Evolutionary conservation across 2,113 vertebrate genomes (phyloP), one percentile per base, ranked within the genome.

Genomic region (Phaethon lepturus): DNA sequence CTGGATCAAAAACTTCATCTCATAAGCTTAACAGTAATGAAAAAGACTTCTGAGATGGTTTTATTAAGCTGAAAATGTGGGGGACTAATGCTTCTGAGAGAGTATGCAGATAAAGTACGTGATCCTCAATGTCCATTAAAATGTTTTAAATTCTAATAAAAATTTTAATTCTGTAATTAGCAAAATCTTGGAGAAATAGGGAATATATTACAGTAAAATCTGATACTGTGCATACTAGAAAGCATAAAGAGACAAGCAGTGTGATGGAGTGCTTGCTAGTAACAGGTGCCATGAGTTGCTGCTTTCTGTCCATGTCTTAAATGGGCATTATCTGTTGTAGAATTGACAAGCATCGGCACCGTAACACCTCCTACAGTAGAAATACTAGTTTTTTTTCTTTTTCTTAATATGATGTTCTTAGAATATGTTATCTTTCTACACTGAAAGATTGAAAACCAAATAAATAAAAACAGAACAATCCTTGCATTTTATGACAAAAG

Each of bases 21-120:
- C 4, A 1, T 24, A 35, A 72, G 24, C 8, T 1, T 49, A 38
- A 15, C 0, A 0, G 11, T 55, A 45, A 22, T 1, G 4, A 80
- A 86, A 83, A 80, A 58, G 8, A 35, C 3, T 45, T 88, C 20
- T 50, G 28, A 71, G 28, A 25, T 55, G 2, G 17, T 52, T 92
- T 83, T 49, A 5, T 80, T 69, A 69, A 62, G 7, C 2, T 67
- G 22, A 13, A 1, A 24, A 15, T 58, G n/a, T 20, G 7, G 13
- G 16, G n/a, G n/a, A n/a, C n/a, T n/a, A 84, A 58, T 50, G 19
- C 1, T 4, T 69, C 15, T 38, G 20, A 94, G 82, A 28, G 44
- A 55, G 4, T 17, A 64, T 11, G 16, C 14, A 69, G 33, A n/a
- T 60, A 14, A 86, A 84, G 11, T 67, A 84, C 12, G 15, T 59